Evolutionary conservation across 2,888 invertebrate genomes (phyloP), one percentile per base, ranked within the genome.

Genomic region (Chromoteleia sp.): DNA sequence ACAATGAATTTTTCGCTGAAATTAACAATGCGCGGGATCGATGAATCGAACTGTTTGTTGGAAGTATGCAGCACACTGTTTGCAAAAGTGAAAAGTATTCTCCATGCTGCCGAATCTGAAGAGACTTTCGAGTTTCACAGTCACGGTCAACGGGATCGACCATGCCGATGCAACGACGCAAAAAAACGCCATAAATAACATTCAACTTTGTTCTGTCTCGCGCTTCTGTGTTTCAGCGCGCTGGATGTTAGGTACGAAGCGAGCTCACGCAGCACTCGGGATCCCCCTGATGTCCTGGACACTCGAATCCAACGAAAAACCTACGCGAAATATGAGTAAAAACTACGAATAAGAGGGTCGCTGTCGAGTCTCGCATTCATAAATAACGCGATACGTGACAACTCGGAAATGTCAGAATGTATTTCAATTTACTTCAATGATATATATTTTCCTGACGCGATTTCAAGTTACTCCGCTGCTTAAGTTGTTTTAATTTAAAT

Each of bases 271-370:
- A 48, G 33, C 81, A 73, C 65, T 65, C 73, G 59, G 56, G 71
- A 39, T 68, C 63, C 59, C 80, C 19, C 43, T 17, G 41, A 59
- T 45, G 59, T 68, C 71, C 76, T 67, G 70, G 73, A 70, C 74
- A 79, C 81, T 82, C 82, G 71, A 75, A 84, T 81, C 65, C 82
- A 74, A 79, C 80, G 70, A 67, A 39, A 45, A 83, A 73, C 78
- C 78, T 78, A 84, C 85, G 86, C 87, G 88, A 88, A 89, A 89
- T 90, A 87, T 87, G 88, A 86, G 86, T 82, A 85, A 87, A 88
- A 88, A 86, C 83, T 86, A 74, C 83, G 87, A 89, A 89, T 90
- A 89, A 89, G 89, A 89, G 89, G 88, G 88, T 89, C 84, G 86
- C 84, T 85, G 76, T 84, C 84, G 85, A 75, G 84, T 75, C 85